These are phyloP conservation scores for Hymenochirus boettgeri DNA, from an alignment of 2,113 vertebrate genomes.

Conservation along the genomic window DNA sequence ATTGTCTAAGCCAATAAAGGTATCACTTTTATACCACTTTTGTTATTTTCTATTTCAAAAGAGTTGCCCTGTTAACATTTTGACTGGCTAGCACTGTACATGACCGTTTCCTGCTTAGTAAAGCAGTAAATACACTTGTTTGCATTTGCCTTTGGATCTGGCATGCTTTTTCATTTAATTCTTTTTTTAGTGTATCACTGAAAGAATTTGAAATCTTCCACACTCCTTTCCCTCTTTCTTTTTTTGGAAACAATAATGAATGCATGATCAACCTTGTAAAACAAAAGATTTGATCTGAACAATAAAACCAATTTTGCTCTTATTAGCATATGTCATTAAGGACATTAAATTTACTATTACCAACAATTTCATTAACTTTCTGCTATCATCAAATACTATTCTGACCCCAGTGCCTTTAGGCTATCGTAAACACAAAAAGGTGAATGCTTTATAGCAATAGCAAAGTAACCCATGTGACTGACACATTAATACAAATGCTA, in stretches of 20 bases:
- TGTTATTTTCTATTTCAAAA: no score
- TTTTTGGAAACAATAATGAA: slow-evolving; percentile 21
- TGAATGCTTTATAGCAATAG: slow-evolving; percentile 55
- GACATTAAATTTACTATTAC: slow-evolving; percentile 62
- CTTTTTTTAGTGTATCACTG: no score
- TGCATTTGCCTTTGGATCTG: no score
- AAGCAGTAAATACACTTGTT: no score
- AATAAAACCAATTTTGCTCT: slow-evolving; percentile 47
- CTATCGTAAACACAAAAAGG: slow-evolving; percentile 52
- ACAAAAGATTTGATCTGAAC: slow-evolving; percentile 49
- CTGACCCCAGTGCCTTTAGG: slow-evolving; percentile 58
- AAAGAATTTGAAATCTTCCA: no score
- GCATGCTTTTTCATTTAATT: no score
- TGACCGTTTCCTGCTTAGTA: no score
- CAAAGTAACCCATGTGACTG: slow-evolving; percentile 53
- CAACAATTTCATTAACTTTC: slow-evolving; percentile 61
- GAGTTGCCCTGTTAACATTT: no score
- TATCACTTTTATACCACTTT: no score
- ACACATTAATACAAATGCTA: slow-evolving; percentile 56
- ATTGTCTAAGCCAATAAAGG: no score
- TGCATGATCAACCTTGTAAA: slow-evolving; percentile 48
- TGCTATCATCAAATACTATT: slow-evolving; percentile 61
- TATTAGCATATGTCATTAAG: slow-evolving; percentile 59
- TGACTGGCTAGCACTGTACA: no score
- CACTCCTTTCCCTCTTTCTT: no score